Base-by-base conservation (phyloP, 2,113 vertebrate genomes). In the Hiodon alosoides region DNA sequence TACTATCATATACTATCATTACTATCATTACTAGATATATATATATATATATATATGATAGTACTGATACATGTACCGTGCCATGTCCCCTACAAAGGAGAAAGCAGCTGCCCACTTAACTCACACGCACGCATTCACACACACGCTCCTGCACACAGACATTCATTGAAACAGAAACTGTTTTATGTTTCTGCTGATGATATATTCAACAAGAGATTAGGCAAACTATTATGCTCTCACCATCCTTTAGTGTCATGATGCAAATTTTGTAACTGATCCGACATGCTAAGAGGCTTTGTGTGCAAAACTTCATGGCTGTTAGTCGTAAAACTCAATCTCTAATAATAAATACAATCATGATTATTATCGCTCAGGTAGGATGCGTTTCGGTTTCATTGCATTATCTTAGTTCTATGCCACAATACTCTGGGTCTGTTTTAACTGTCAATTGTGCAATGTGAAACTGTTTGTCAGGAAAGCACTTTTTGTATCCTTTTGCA, bases 181-280 rank as follows among this genome's bases (percentile, higher is more conserved):
- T 81, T 83, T 79, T 76, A 81, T 81, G 82, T 85, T 87, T 83
- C 81, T 79, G 80, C 81, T 82, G 82, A 88, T 87, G 83, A 86
- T 89, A 90, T 89, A 89, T 88, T 83, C 85, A 89, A 89, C 86
- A 86, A 89, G 87, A 91, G 90, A 91, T 92, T 90, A 90, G 86
- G 87, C 82, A 84, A 87, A 89, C 87, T 86, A 87, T 85, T 87
- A 84, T 78, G 85, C 89, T 88, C 78, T 80, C 77, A 47, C 72
- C 51, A 78, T 86, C 82, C 84, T 80, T 85, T 81, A 86, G 84
- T 73, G 84, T 78, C 84, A 85, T 78, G 75, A 92, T 91, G 89
- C 89, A 88, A 92, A 90, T 89, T 77, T 84, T 84, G 82, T 73
- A 86, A 85, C 88, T 90, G 89, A 92, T 90, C 86, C 83, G 80